Percentiles rank a stretch among this genome's conserved stretches.
phyloP scores from a whole-genome alignment of 2,888 invertebrate genomes.

The Ichneumon xanthorius region DNA sequence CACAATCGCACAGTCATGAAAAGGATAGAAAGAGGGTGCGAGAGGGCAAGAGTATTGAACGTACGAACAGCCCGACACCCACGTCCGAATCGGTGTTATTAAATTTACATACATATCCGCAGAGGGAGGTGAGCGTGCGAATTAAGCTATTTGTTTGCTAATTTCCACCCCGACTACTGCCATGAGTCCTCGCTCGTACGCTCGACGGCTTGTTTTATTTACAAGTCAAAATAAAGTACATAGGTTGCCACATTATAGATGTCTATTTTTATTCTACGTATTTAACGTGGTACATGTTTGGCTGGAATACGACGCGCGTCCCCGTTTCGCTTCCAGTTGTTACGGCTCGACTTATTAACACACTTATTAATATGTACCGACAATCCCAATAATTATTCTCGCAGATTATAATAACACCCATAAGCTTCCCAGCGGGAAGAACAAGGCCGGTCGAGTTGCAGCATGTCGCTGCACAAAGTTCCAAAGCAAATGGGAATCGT shows the following conservation, averaged over 20 bases:
- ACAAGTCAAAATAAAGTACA: constrained; percentile 1
- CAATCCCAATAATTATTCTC: constrained; percentile 31
- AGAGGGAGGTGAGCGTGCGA: constrained; percentile 62
- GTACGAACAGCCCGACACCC: constrained; percentile 40
- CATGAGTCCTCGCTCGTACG: constrained; percentile 46
- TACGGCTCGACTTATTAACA: neutral
- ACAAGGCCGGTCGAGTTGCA: neutral
- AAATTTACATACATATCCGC: constrained; percentile 80
- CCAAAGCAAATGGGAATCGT: constrained; percentile 8
- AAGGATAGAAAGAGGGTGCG: constrained; percentile 17
- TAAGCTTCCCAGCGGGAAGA: neutral
- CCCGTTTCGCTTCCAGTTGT: neutral
- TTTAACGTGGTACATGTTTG: no score
- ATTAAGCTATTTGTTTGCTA: constrained; percentile 72
- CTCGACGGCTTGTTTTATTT: constrained; percentile 3
- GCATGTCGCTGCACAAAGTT: constrained; percentile 1
- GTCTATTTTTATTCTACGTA: no score
- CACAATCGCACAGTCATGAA: constrained; percentile 27
- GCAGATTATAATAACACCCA: constrained; percentile 16
- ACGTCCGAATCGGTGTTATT: constrained; percentile 73
- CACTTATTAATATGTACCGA: neutral
- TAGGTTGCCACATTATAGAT: neutral
- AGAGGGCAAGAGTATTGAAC: constrained; percentile 22
- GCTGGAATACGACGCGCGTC: neutral
- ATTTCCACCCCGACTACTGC: constrained; percentile 66